These are phyloP conservation scores for Sturmia bella DNA, from an alignment of 2,888 invertebrate species.

Conservation along the genomic window DNA sequence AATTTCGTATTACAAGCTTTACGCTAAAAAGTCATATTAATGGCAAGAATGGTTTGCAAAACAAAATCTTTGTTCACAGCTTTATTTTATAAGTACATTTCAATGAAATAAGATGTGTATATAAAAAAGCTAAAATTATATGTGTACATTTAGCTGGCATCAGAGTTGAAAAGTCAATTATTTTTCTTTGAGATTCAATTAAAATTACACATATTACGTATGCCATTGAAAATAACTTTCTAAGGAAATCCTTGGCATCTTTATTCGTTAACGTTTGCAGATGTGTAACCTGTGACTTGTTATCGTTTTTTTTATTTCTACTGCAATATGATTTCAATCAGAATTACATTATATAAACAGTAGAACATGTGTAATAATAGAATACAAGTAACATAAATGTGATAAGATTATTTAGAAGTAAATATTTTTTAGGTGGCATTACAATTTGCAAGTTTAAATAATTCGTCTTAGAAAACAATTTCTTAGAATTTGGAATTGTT, in stretches of 20 bases:
- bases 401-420: no score
- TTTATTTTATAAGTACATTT: neutral
- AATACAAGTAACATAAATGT: no score
- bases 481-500: no score
- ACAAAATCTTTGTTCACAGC: no score
- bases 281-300: conserved; percentile 20
- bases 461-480: no score
- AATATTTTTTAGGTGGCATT: no score
- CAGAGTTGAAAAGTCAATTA: conserved; percentile 57
- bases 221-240: conserved; percentile 43
- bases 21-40: no score
- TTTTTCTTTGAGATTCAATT: conserved; percentile 37
- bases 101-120: neutral
- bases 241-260: conserved; percentile 20
- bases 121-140: neutral
- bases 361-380: neutral
- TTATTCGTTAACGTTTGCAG: neutral
- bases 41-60: no score
- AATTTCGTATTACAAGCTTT: no score
- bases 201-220: no score
- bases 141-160: conserved; percentile 20
- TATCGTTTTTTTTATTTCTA: neutral
- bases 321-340: conserved; percentile 1
- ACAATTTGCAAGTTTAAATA: no score
- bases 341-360: neutral